Percentiles rank a stretch among this genome's conserved stretches.
Evolutionary conservation across 1,140 invertebrate species (phyloP).

Genomic region (Micrasema longulum): DNA sequence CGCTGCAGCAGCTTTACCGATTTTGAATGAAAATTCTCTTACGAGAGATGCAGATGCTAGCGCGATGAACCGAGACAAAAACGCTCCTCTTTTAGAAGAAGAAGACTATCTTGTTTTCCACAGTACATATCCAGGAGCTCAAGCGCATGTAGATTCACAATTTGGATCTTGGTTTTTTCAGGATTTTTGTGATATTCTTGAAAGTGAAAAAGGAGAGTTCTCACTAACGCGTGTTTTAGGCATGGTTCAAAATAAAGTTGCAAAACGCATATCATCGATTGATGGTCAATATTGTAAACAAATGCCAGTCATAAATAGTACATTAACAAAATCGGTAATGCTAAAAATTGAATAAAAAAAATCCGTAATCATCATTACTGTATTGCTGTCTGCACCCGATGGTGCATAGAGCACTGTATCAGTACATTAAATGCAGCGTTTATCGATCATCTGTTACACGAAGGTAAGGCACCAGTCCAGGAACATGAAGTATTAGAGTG

Average conservation of each 20-base stretch:
- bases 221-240: not conserved
- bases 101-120: conserved; percentile 19
- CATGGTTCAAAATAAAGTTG: not conserved
- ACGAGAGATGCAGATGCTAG: not conserved
- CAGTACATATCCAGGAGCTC: not conserved
- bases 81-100: not conserved
- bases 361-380: too few species aligned
- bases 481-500: too few species aligned
- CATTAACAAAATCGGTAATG: conserved; percentile 10
- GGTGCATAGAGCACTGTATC: too few species aligned
- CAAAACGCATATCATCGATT: not conserved
- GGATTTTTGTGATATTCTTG: conserved; percentile 1
- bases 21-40: too few species aligned
- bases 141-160: not conserved
- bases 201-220: not conserved
- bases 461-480: too few species aligned
- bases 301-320: conserved; percentile 25
- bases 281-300: not conserved
- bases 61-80: not conserved
- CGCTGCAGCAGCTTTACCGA: not conserved
- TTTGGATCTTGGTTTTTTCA: conserved; percentile 24
- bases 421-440: too few species aligned
- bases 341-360: too few species aligned
- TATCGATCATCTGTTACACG: too few species aligned
- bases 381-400: too few species aligned